phyloP scores from a whole-genome alignment of 2,113 vertebrate genomes.

The Carollia perspicillata region DNA sequence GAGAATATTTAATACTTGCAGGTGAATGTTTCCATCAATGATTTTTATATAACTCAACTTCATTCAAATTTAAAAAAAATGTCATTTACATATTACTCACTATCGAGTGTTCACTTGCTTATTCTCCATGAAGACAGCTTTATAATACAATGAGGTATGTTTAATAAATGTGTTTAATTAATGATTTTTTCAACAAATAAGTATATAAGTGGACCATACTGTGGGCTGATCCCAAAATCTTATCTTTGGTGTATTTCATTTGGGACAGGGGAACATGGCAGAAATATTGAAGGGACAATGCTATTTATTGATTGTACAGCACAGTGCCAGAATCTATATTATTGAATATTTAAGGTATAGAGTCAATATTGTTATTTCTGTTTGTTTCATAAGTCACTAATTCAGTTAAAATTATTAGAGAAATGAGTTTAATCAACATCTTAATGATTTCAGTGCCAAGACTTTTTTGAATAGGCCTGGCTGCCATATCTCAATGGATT shows the following conservation, averaged over 20 bases:
- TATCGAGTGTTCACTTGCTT: not conserved
- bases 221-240: not conserved
- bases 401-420: not conserved
- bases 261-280: not conserved
- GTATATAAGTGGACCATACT: not conserved
- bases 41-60: not conserved
- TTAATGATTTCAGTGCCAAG: not conserved
- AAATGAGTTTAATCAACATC: not conserved
- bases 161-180: not conserved
- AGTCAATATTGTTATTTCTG: not conserved
- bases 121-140: not conserved
- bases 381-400: not conserved
- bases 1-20: not conserved
- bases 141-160: not conserved
- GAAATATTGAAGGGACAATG: not conserved
- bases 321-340: not conserved
- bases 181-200: not conserved
- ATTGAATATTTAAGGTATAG: not conserved
- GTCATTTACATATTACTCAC: not conserved
- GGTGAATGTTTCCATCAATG: not conserved
- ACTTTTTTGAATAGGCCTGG: no score
- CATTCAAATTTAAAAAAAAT: not conserved
- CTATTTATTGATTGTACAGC: not conserved
- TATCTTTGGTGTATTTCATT: not conserved
- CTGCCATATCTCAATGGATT: no score